Base-by-base conservation (phyloP, 1,140 invertebrate species). In the Bemisia tabaci region DNA sequence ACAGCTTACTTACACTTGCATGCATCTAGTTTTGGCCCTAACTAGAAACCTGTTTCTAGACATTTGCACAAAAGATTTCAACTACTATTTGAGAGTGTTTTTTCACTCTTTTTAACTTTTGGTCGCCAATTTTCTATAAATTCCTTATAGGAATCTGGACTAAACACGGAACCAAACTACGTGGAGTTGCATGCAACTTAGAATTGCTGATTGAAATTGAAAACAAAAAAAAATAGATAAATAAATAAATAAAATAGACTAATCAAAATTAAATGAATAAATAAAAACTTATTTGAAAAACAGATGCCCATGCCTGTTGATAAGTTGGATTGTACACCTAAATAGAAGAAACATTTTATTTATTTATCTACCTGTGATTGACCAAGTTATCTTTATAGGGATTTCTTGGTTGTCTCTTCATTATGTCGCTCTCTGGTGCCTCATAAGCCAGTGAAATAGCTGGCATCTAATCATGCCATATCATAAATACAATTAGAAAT, bases 381-480 rank as follows among this genome's bases (percentile, higher is more conserved):
- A 99, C 95, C 79, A 99, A 89, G 84, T 97, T 98, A 84, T 99
- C 97, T 73, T 85, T 85, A 74, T 87, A 84, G 66, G 96, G 94
- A 82, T 98, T 91, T 80, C 97, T 87, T 73, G 97, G 96, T 73
- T 87, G 87, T 73, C 96, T 87, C 85, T 98, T 98, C 97, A 99
- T 99, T 79, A 99, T 99, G 82, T 99, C 96, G 71, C 92, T 91
- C 80, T 99, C 97, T 65, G 96, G 91, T 79, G 89, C 85, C 84
- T 99, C 97, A 82, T 99, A 99, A 73, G 96, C 96, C 77, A 99
- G 84, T 68, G 96, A 97, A 80, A 99, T 98, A 73, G 96, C 96
- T 74, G 96, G 97, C 74, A 97, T 86, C 92, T 94, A 83, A 75
- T 69, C 23, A 59, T 60, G 33, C 26, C 60, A 63, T 24, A 67